A percentile compares a stretch with the other conserved stretches of the same genome.
phyloP scores from a whole-genome alignment of 2,113 vertebrate species.

The Alethe diademata region DNA sequence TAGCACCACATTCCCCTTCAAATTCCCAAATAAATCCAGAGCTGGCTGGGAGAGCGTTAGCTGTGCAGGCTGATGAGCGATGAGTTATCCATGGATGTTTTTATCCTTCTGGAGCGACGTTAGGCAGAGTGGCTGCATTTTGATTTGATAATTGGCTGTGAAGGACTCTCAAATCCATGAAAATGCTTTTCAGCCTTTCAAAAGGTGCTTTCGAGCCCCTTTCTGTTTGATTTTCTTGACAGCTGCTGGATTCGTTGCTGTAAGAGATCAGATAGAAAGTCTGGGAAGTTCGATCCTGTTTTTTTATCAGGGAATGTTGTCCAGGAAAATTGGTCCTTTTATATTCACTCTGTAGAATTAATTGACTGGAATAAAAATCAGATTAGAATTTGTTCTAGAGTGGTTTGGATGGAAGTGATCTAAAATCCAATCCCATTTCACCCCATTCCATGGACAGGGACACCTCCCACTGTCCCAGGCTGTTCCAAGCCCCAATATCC shows the following conservation, averaged over 20 bases:
- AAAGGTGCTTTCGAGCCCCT: constrained; percentile 19
- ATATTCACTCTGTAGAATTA: neutral
- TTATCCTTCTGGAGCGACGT: constrained; percentile 13
- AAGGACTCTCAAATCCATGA: constrained; percentile 36
- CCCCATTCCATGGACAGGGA: neutral
- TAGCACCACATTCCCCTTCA: neutral
- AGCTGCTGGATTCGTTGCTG: constrained; percentile 2
- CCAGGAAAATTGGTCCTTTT: neutral
- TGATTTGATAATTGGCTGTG: constrained; percentile 46
- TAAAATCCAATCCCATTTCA: accelerated
- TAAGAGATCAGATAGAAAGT: neutral
- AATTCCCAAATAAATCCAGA: neutral
- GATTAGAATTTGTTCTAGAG: too few species aligned
- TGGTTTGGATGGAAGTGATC: neutral
- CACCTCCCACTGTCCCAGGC: accelerated
- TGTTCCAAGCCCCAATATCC: accelerated
- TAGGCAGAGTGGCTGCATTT: constrained; percentile 2
- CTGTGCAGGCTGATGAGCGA: neutral
- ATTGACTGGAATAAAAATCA: neutral
- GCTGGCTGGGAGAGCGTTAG: neutral
- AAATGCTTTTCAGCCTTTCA: constrained; percentile 23
- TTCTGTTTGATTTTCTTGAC: constrained; percentile 39
- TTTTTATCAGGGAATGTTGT: neutral
- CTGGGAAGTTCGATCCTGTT: neutral
- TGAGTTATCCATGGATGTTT: constrained; percentile 16